These are phyloP conservation scores for Solen grandis DNA, from an alignment of 1,140 invertebrate genomes.

Conservation along the genomic window DNA sequence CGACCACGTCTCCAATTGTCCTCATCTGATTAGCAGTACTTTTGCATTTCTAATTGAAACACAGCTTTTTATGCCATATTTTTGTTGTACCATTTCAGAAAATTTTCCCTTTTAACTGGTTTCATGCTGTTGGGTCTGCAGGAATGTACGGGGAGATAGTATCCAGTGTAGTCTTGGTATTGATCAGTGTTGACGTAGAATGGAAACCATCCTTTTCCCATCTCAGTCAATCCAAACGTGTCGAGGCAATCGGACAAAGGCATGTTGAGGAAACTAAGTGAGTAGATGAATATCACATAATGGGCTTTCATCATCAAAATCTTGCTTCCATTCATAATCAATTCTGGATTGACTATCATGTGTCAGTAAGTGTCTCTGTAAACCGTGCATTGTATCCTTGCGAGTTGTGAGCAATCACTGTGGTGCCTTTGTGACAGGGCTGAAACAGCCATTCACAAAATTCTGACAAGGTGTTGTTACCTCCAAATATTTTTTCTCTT, in stretches of 20 bases:
- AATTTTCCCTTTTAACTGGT: background rate
- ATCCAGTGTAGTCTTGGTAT: background rate
- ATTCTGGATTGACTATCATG: constrained; percentile 1
- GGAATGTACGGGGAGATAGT: background rate
- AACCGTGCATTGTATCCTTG: constrained; percentile 21
- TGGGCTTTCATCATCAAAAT: constrained; percentile 4
- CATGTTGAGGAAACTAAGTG: background rate
- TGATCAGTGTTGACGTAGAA: background rate
- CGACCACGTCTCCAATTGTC: background rate
- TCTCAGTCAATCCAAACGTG: constrained; percentile 20
- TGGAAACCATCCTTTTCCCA: constrained; percentile 24
- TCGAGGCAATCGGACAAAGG: background rate
- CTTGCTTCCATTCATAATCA: constrained; percentile 21
- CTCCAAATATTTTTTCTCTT: background rate
- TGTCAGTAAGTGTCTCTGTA: background rate
- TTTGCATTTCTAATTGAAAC: constrained; percentile 11
- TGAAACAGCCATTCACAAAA: constrained; percentile 4
- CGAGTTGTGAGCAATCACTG: constrained; percentile 12
- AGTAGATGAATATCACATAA: background rate
- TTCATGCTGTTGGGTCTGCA: background rate
- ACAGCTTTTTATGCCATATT: background rate
- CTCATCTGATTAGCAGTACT: constrained; percentile 1
- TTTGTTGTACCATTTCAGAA: constrained; percentile 1
- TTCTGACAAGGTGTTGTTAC: background rate
- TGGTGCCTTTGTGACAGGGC: background rate